Evolutionary conservation across 2,888 invertebrate genomes (phyloP), one percentile per base, ranked within the genome.

Genomic region (Lasiommata megera): DNA sequence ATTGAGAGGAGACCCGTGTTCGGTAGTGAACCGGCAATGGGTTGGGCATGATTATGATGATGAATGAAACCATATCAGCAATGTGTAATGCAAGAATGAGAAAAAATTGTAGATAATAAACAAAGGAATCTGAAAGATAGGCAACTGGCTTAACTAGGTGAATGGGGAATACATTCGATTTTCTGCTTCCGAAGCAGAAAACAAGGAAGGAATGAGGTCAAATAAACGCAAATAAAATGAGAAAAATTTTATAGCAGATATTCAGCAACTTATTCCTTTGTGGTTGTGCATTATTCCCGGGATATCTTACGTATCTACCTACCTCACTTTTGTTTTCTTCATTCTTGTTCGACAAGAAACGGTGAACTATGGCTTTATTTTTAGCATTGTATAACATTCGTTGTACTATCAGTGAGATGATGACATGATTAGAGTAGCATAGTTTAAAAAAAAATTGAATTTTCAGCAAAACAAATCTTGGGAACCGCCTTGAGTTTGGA

Each of bases 141-240:
- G 36, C 47, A 34, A 11, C 34, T 34, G 14, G 18, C n/a, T 1
- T n/a, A 48, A 31, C 34, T 48, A 12, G 28, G 29, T 14, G 41
- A 51, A 46, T 40, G 46, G 7, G 38, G 52, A 57, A 57, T 57
- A 52, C 38, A 57, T 52, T 57, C 34, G 41, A 40, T 48, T 41
- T 47, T 58, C 43, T 29, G 37, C 48, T 50, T 38, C 31, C 50
- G 54, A 58, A 58, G 58, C 54, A 48, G 29, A 44, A 28, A 54
- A 58, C 54, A 50, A 54, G 54, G 50, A 48, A 31, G 48, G 54
- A 54, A 58, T 50, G 54, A 41, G 58, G 58, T 58, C 58, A 43
- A 58, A 58, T 58, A 54, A 43, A 58, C 17, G 54, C 54, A 50
- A 50, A 54, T 50, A 58, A 54, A 51, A 14, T 40, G 43, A 37